Percentiles rank a stretch among this genome's conserved stretches.
phyloP scores from a whole-genome alignment of 1,140 invertebrate genomes.

The Centruroides vittatus region DNA sequence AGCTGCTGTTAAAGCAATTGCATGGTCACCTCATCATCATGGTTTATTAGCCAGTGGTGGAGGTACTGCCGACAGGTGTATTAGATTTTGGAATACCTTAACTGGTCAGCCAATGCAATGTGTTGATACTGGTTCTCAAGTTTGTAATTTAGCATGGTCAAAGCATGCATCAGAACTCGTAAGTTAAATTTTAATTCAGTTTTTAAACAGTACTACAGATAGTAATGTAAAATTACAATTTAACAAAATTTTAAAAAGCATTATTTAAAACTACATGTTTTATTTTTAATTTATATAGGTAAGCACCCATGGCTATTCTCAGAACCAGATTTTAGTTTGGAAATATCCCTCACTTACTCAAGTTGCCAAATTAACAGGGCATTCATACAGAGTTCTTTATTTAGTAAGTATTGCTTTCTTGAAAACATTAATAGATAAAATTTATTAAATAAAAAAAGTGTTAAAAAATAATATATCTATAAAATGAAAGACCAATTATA shows the following conservation, averaged over 20 bases:
- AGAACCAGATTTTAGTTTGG: slow-evolving; percentile 99
- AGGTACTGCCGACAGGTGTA: slow-evolving; percentile 94
- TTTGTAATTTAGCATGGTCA: slow-evolving; percentile 99
- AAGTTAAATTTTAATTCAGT: slow-evolving; percentile 17
- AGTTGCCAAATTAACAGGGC: slow-evolving; percentile 95
- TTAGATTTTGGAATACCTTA: slow-evolving; percentile 98
- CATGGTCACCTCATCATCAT: slow-evolving; percentile 99
- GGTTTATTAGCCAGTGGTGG: slow-evolving; percentile 93
- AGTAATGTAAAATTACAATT: background rate
- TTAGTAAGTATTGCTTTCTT: slow-evolving; percentile 28
- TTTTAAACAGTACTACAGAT: background rate
- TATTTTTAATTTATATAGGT: too few relatives aligned
- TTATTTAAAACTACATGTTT: too few relatives aligned
- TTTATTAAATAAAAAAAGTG: too few relatives aligned
- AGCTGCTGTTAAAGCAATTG: slow-evolving; percentile 97
- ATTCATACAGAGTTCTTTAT: slow-evolving; percentile 93
- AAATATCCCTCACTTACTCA: slow-evolving; percentile 95
- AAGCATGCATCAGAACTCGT: slow-evolving; percentile 96
- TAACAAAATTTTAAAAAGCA: background rate
- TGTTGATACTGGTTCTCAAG: slow-evolving; percentile 95
- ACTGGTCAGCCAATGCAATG: slow-evolving; percentile 98
- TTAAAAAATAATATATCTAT: too few relatives aligned
- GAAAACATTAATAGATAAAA: too few relatives aligned
- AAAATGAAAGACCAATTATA: too few relatives aligned
- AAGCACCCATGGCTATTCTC: slow-evolving; percentile 98